Percentiles rank a stretch among this genome's conserved stretches.
These are phyloP conservation scores for Coregonus clupeaformis DNA, from an alignment of 2,113 vertebrate species.

Conservation along the genomic window DNA sequence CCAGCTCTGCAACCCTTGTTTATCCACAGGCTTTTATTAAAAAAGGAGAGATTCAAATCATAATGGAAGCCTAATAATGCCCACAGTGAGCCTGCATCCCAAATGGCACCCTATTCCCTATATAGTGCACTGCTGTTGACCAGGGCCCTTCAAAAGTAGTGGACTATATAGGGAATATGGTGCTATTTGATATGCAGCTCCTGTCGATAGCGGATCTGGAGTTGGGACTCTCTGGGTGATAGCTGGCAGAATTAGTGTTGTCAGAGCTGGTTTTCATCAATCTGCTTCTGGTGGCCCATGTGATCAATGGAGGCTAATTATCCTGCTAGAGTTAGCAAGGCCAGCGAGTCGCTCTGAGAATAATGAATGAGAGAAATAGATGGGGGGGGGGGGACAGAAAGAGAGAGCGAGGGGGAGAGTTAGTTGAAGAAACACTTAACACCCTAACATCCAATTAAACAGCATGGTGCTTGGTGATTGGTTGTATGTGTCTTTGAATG, in stretches of 20 bases:
- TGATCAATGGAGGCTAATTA: constrained; percentile 50
- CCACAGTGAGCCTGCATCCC: constrained; percentile 6
- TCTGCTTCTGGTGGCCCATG: constrained; percentile 11
- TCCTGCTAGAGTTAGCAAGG: background rate
- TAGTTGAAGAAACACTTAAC: background rate
- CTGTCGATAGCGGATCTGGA: constrained; percentile 32
- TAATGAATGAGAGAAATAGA: background rate
- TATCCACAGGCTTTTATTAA: background rate
- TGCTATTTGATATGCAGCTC: too few species aligned
- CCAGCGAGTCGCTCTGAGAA: background rate
- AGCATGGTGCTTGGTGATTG: too few species aligned
- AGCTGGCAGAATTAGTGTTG: constrained; percentile 24
- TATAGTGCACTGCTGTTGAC: too few species aligned
- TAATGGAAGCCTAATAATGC: background rate
- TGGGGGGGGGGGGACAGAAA: constrained; percentile 17
- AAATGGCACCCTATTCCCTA: too few species aligned
- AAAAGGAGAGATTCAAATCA: constrained; percentile 15
- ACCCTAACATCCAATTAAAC: too few species aligned
- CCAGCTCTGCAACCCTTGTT: background rate
- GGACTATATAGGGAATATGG: too few species aligned
- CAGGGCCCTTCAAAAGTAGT: too few species aligned
- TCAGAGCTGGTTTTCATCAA: constrained; percentile 41
- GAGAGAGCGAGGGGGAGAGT: background rate
- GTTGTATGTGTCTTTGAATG: too few species aligned
- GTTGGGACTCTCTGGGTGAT: constrained; percentile 14